Percentiles rank a stretch among this genome's conserved stretches.
Conservation (phyloP, 2,888 invertebrate genomes). For the Pachycephus smyrnensis region DNA sequence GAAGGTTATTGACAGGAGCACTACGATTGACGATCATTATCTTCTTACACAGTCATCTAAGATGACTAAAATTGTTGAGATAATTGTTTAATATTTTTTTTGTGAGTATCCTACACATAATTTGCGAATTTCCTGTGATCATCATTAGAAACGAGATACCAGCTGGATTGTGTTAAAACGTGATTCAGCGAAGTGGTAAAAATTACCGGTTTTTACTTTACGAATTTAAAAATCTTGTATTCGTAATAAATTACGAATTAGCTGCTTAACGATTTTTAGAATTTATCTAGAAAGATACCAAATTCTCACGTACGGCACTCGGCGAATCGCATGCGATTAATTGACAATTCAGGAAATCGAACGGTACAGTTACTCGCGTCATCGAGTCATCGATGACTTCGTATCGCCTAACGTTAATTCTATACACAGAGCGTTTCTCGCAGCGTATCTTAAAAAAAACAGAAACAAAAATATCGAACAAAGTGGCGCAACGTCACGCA, state of each 20-base stretch:
- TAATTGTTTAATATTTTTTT: background rate
- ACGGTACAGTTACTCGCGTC: constrained; percentile 18
- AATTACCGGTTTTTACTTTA: background rate
- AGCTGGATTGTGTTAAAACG: background rate
- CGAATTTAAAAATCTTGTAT: background rate
- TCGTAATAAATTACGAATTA: background rate
- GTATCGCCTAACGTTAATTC: background rate
- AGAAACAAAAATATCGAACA: background rate
- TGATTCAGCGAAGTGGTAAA: background rate
- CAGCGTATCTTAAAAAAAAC: too few species aligned
- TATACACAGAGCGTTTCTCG: background rate
- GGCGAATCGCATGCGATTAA: background rate
- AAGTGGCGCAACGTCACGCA: background rate
- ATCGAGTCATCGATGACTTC: background rate
- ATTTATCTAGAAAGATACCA: background rate
- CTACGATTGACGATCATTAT: background rate
- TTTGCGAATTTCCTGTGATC: background rate
- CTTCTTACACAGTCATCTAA: background rate
- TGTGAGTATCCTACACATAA: background rate
- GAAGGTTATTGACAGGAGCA: background rate
- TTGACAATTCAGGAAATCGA: constrained; percentile 28
- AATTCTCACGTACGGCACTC: background rate
- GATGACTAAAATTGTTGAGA: background rate
- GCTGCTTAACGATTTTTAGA: background rate
- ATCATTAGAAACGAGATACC: background rate